A percentile compares a stretch with the other conserved stretches of the same genome.
phyloP scores from a whole-genome alignment of 1,140 invertebrate species.

The Heliconius himera region DNA sequence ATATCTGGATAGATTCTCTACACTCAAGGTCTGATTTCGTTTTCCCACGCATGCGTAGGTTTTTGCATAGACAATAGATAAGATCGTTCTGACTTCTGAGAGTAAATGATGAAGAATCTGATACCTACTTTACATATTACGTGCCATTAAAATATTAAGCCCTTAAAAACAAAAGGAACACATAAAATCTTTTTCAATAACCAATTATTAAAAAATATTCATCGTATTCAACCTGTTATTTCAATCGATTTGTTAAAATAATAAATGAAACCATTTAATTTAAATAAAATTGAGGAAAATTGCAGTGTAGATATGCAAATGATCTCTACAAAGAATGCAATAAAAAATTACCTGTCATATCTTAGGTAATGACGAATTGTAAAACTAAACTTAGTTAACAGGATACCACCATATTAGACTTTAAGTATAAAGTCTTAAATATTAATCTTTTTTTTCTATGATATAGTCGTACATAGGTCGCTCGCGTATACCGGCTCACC shows the following conservation, averaged over 20 bases:
- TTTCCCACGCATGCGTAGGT: constrained; percentile 65
- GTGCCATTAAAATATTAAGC: no score
- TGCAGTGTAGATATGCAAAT: neutral
- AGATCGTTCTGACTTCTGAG: constrained; percentile 8
- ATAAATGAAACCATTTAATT: neutral
- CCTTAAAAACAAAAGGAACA: no score
- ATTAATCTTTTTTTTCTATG: neutral
- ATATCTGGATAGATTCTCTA: constrained; percentile 48
- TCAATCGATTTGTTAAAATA: neutral
- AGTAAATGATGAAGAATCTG: neutral
- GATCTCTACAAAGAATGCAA: neutral
- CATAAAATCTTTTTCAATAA: no score
- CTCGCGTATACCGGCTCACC: constrained; percentile 38
- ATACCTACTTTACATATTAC: neutral
- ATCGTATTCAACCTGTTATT: neutral
- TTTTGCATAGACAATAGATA: constrained; percentile 38
- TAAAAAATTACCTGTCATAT: constrained; percentile 29
- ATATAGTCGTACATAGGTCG: constrained; percentile 33
- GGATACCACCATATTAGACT: constrained; percentile 7
- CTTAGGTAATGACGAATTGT: constrained; percentile 7
- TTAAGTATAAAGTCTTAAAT: constrained; percentile 9
- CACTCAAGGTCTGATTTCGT: constrained; percentile 48
- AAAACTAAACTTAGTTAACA: constrained; percentile 13
- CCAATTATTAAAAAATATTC: no score
- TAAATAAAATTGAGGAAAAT: neutral